A percentile compares a stretch with the other conserved stretches of the same genome.
Conservation (phyloP, 2,888 invertebrate species). For the Microdon myrmicae region DNA sequence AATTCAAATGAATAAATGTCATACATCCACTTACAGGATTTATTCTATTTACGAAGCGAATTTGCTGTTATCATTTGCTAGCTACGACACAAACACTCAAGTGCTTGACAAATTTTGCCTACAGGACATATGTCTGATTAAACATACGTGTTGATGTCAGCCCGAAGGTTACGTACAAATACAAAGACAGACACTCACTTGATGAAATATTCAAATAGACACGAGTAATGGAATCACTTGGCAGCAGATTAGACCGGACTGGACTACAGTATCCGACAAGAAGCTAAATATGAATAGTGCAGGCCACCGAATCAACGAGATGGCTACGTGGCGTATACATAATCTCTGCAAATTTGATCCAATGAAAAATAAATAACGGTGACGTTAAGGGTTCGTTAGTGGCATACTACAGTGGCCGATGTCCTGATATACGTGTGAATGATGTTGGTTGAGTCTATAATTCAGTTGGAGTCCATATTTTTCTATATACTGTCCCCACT, state of each 20-base stretch:
- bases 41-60: conserved; percentile 47
- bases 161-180: too few species aligned
- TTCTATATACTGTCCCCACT: too few species aligned
- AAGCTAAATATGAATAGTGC: conserved; percentile 36
- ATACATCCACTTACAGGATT: conserved; percentile 48
- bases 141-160: too few species aligned
- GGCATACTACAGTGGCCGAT: conserved; percentile 34
- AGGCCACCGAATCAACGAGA: conserved; percentile 36
- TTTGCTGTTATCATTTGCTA: conserved; percentile 46
- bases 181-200: conserved; percentile 15
- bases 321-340: conserved; percentile 50
- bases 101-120: conserved; percentile 6
- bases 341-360: conserved; percentile 51
- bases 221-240: conserved; percentile 51
- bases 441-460: too few species aligned
- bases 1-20: conserved; percentile 48
- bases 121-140: too few species aligned
- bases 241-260: conserved; percentile 11
- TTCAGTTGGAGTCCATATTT: too few species aligned
- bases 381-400: conserved; percentile 46
- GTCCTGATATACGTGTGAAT: too few species aligned
- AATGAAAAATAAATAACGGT: conserved; percentile 51
- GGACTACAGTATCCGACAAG: not conserved
- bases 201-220: conserved; percentile 51
- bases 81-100: conserved; percentile 22